Conservation (phyloP, 2,888 invertebrate genomes). For the Cheiracanthium punctorium region DNA sequence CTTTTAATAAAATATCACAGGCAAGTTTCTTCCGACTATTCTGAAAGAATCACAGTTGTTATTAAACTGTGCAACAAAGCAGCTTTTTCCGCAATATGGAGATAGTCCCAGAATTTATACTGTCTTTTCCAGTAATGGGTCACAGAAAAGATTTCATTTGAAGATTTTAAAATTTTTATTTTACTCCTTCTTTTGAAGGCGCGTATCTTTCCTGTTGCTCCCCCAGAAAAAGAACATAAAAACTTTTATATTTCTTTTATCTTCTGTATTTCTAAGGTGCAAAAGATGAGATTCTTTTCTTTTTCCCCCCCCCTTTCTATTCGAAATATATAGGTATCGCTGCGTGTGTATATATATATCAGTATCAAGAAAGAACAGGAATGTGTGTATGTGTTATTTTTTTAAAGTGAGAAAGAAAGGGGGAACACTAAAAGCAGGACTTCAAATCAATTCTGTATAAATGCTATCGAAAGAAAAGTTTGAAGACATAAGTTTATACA, state of each 20-base stretch:
- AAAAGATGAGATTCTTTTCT: slow-evolving; percentile 50
- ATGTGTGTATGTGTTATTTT: neutral
- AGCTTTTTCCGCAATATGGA: slow-evolving; percentile 22
- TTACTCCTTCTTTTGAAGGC: slow-evolving; percentile 44
- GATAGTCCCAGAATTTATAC: slow-evolving; percentile 19
- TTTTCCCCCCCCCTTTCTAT: slow-evolving; percentile 26
- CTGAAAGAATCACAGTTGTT: too few relatives aligned
- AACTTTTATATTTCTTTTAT: slow-evolving; percentile 61
- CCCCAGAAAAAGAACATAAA: slow-evolving; percentile 42
- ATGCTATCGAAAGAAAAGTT: slow-evolving; percentile 29
- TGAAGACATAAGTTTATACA: slow-evolving; percentile 32
- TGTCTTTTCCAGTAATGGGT: slow-evolving; percentile 61
- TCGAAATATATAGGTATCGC: slow-evolving; percentile 24
- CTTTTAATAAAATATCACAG: too few relatives aligned
- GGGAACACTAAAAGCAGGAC: slow-evolving; percentile 37
- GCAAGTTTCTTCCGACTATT: too few relatives aligned
- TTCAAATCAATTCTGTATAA: slow-evolving; percentile 52
- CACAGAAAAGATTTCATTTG: slow-evolving; percentile 66
- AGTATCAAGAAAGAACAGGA: neutral
- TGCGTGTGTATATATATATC: slow-evolving; percentile 21
- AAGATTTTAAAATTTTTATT: slow-evolving; percentile 60
- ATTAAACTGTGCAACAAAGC: neutral
- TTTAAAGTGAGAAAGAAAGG: slow-evolving; percentile 28
- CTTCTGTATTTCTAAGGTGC: slow-evolving; percentile 53
- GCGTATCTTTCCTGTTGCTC: slow-evolving; percentile 56